Percentiles rank a stretch among this genome's conserved stretches.
Conservation (phyloP, 2,888 invertebrate genomes). For the Atethmia centrago region DNA sequence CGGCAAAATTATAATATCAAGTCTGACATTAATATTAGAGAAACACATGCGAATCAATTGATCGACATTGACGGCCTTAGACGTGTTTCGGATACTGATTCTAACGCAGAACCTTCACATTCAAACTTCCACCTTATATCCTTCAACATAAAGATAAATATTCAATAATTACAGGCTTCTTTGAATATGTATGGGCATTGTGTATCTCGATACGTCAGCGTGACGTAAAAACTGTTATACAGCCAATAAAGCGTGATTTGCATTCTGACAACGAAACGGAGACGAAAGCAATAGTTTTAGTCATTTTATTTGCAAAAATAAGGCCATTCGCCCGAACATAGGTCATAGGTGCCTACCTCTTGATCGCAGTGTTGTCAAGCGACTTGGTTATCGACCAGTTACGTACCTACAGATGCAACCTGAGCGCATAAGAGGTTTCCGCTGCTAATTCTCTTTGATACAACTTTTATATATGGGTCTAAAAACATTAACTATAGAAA, state of each 20-base stretch:
- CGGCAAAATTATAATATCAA: conserved; percentile 21
- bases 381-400: neutral
- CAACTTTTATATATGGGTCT: no score
- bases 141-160: conserved; percentile 37
- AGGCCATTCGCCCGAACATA: conserved; percentile 1
- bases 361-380: neutral
- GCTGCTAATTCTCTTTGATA: neutral
- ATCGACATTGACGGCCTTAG: conserved; percentile 66
- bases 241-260: conserved; percentile 50
- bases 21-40: conserved; percentile 39
- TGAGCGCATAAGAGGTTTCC: neutral
- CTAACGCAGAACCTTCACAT: conserved; percentile 36
- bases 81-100: conserved; percentile 68
- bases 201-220: conserved; percentile 55
- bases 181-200: conserved; percentile 63
- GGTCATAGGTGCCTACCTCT: neutral
- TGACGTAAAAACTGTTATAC: conserved; percentile 63
- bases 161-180: conserved; percentile 16
- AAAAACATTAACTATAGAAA: no score
- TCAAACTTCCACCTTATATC: conserved; percentile 48
- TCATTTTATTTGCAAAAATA: conserved; percentile 30
- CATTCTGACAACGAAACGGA: conserved; percentile 32
- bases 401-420: neutral
- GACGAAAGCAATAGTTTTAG: conserved; percentile 26
- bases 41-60: conserved; percentile 56